Base-by-base conservation (phyloP, 1,140 invertebrate genomes). In the Drosophila athabasca region DNA sequence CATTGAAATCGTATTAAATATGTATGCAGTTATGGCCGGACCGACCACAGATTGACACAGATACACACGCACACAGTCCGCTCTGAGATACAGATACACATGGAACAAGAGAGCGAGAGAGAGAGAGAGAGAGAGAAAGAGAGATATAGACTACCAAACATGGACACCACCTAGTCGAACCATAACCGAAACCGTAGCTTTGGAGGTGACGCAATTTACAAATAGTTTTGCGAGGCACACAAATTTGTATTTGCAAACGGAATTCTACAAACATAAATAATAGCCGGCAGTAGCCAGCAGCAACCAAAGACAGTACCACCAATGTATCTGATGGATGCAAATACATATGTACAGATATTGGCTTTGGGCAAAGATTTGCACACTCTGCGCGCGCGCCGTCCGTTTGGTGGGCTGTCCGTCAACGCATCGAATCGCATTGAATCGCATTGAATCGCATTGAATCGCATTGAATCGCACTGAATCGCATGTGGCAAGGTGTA, bases 401-500 rank as follows among this genome's bases (percentile, higher is more conserved):
- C 29, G 29, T 8, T 29, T 48, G 50, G 15, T 17, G 19, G 26
- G 24, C 51, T 69, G 66, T 69, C 66, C 57, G 65, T 76, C 52
- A 62, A 44, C 52, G 74, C 65, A 57, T 76, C 55, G 57, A 57
- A 59, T 76, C 50, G 73, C 54, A 71, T 68, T 48, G 71, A 60
- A 58, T 66, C 52, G 50, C 35, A 19, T 68, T 48, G 71, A 60
- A 58, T 66, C 52, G 50, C 35, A 19, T 19, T 19, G 17, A 52
- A 24, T 24, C 22, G 22, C 22, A 29, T 39, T 44, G 55, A 54
- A 64, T 76, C 76, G 73, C 73, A 74, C 76, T 78, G 80, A 84
- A 84, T 85, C 79, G 82, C 83, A 87, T 87, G 82, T 87, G 83
- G 82, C 83, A 87, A 87, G 79, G 68, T 79, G 82, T 87, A 87